Evolutionary conservation across 2,113 vertebrate species (phyloP), one percentile per base, ranked within the genome.

Genomic region (Andinoacara biseriatus): DNA sequence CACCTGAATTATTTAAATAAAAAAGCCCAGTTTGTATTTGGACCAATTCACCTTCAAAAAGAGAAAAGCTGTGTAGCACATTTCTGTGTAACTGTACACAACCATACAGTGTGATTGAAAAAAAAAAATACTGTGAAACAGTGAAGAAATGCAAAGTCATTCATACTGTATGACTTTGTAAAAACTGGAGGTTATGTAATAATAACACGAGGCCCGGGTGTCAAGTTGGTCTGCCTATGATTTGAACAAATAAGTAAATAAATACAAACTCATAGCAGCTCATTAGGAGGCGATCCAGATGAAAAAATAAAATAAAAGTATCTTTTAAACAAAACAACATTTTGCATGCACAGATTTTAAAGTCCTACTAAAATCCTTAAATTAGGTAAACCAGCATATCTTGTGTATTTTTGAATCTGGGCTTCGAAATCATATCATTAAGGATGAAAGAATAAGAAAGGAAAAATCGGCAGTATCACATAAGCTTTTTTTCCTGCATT

Each of bases 271-370:
- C 63, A 67, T 10, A 29, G 10, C 10, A 67, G 5, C 46, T 49
- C 65, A 69, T 14, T 7, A 13, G 43, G 65, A 31, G 43, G 24
- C 49, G 43, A 14, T 46, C 0, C 40, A 69, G 18, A 69, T 69
- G 5, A 26, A 49, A 31, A 52, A 46, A n/a, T n/a, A 46, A 17
- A 6, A 33, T 29, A 3, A 49, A 52, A 3, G 1, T 29, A 46
- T 69, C 43, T 24, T 69, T 20, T 49, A 49, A 49, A 49, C 15
- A 69, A 69, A 67, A 26, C n/a, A 67, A 46, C 8, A 46, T 46
- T 67, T 67, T 46, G 40, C 22, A 67, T 46, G 63, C 40, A 67
- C 43, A 69, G 22, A 69, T 18, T 69, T 29, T 67, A 15, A 49
- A 69, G 40, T 49, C 9, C 46, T 67, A 46, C 18, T 46, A 26